Conservation (phyloP, 1,140 invertebrate species). For the Danaus melanippus region DNA sequence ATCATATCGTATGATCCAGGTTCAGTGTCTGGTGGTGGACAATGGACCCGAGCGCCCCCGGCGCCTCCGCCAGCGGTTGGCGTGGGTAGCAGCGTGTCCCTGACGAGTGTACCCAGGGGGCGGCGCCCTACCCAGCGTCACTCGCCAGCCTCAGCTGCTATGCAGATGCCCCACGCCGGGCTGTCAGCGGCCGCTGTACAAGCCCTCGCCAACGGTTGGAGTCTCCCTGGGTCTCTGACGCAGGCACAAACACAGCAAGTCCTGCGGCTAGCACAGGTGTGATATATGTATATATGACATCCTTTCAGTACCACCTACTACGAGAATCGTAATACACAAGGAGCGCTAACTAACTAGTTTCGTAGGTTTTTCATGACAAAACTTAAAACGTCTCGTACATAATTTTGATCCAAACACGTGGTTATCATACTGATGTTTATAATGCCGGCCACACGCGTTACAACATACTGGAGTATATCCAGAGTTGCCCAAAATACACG, state of each 20-base stretch:
- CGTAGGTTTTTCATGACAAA: no score
- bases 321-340: no score
- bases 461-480: no score
- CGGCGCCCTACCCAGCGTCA: conserved; percentile 41
- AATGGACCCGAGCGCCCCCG: conserved; percentile 66
- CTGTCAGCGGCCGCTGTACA: conserved; percentile 59
- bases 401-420: no score
- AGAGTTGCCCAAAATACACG: no score
- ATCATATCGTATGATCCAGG: conserved; percentile 25
- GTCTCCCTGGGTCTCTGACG: conserved; percentile 46
- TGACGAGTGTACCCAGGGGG: conserved; percentile 33
- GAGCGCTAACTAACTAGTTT: no score
- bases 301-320: no score
- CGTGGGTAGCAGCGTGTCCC: conserved; percentile 27
- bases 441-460: no score
- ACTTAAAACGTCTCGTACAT: no score
- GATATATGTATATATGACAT: not conserved
- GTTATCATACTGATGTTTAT: no score
- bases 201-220: conserved; percentile 62
- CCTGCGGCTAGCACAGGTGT: conserved; percentile 60
- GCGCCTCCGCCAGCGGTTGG: conserved; percentile 54
- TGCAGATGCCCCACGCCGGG: conserved; percentile 56
- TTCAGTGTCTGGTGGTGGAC: conserved; percentile 50
- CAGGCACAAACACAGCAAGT: conserved; percentile 66
- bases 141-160: conserved; percentile 39